These are phyloP conservation scores for Scolopax rusticola DNA, from an alignment of 2,797 vertebrate species.

Conservation along the genomic window DNA sequence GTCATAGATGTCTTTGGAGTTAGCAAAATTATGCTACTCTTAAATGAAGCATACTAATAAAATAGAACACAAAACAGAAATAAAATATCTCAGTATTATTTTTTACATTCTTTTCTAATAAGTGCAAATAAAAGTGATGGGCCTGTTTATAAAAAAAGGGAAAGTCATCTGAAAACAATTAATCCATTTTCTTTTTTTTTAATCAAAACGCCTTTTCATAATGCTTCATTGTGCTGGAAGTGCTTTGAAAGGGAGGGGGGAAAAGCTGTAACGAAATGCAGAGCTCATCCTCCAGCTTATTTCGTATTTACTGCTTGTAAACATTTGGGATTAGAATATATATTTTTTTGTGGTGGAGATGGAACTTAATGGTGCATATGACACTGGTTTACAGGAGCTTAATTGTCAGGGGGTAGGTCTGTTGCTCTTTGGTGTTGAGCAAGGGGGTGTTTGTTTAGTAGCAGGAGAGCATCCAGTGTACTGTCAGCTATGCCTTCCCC, in stretches of 20 bases:
- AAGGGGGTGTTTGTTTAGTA: background rate
- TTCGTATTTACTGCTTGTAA: background rate
- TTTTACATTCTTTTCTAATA: background rate
- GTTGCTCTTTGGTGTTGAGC: background rate
- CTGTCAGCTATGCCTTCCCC: background rate
- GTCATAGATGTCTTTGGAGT: background rate
- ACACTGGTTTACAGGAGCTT: background rate
- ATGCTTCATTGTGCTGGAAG: background rate
- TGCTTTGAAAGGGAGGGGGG: background rate
- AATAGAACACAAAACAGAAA: background rate
- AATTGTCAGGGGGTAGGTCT: background rate
- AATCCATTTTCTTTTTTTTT: background rate
- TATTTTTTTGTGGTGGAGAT: background rate
- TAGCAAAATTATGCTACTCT: background rate
- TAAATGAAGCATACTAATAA: background rate
- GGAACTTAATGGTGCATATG: background rate
- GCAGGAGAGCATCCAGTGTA: background rate
- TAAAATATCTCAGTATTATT: background rate
- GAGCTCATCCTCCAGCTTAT: background rate
- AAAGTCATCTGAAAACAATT: background rate
- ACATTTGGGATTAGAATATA: background rate
- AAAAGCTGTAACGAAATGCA: background rate
- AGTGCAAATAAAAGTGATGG: background rate
- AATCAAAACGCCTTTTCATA: background rate
- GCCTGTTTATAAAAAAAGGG: background rate